Conservation (phyloP, 2,888 invertebrate species). For the Eubasilissa splendida region DNA sequence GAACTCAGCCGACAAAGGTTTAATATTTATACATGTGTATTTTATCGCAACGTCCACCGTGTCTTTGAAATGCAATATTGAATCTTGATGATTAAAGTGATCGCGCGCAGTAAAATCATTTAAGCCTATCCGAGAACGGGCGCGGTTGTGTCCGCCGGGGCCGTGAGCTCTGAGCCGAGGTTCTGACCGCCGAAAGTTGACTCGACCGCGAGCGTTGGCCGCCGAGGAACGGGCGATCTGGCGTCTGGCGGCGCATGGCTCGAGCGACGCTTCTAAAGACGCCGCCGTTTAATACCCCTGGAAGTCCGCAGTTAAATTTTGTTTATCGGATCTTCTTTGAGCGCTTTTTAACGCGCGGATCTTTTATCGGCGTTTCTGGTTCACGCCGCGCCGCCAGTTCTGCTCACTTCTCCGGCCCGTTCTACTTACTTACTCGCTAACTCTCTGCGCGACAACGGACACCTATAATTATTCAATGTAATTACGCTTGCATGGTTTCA, state of each 20-base stretch:
- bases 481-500: not conserved
- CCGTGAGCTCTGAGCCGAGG: conserved; percentile 1
- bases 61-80: not conserved
- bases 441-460: not conserved
- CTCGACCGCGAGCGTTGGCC: conserved; percentile 37
- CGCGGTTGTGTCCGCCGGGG: not conserved
- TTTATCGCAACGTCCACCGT: not conserved
- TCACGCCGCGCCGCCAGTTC: conserved; percentile 34
- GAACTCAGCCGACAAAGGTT: conserved; percentile 37
- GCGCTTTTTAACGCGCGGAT: conserved; percentile 46
- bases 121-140: not conserved
- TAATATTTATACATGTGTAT: not conserved
- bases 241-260: not conserved
- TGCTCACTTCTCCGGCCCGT: too few relatives aligned
- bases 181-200: conserved; percentile 40
- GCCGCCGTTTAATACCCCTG: conserved; percentile 52
- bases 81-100: not conserved
- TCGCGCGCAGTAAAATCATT: not conserved
- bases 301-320: conserved; percentile 55
- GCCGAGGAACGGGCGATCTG: conserved; percentile 46
- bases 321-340: conserved; percentile 55
- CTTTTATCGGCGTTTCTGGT: conserved; percentile 49
- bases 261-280: conserved; percentile 51
- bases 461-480: not conserved
- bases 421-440: not conserved